These are phyloP conservation scores for Hydractinia echinata DNA, from an alignment of 30 jellyfish, hydroid and myxozoan species.

Conservation along the genomic window DNA sequence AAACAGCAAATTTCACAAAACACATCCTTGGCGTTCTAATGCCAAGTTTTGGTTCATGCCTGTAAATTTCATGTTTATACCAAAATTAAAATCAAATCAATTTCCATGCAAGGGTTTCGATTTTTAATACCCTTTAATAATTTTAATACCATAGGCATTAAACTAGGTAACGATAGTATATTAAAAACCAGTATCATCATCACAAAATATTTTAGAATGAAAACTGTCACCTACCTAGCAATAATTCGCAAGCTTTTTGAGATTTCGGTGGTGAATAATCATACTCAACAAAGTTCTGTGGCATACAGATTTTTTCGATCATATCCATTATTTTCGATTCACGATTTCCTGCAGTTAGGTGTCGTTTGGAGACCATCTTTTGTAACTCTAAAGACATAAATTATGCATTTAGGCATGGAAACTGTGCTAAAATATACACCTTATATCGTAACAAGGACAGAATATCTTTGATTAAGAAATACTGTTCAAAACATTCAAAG, in stretches of 20 bases:
- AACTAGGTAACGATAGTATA: not conserved
- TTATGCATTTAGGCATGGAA: too few relatives aligned
- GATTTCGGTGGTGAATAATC: conserved; percentile 93
- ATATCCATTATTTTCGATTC: conserved; percentile 65
- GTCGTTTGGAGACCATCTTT: conserved; percentile 33
- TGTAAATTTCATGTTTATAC: too few relatives aligned
- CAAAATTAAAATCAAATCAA: too few relatives aligned
- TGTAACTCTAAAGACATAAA: conserved; percentile 54
- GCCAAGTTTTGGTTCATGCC: too few relatives aligned
- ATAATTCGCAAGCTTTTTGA: conserved; percentile 77
- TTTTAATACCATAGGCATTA: not conserved
- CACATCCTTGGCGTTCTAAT: too few relatives aligned
- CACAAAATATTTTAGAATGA: not conserved
- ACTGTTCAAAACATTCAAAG: too few relatives aligned
- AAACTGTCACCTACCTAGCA: conserved; percentile 53
- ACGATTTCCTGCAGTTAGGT: conserved; percentile 29
- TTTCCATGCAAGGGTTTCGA: too few relatives aligned
- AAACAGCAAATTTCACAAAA: too few relatives aligned
- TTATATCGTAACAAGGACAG: too few relatives aligned
- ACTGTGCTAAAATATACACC: too few relatives aligned
- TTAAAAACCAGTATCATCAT: not conserved
- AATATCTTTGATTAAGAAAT: too few relatives aligned
- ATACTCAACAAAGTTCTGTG: conserved; percentile 63
- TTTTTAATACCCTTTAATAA: too few relatives aligned
- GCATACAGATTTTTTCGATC: conserved; percentile 62